phyloP scores from a whole-genome alignment of 2,113 vertebrate genomes.

The Syrmaticus mikado region DNA sequence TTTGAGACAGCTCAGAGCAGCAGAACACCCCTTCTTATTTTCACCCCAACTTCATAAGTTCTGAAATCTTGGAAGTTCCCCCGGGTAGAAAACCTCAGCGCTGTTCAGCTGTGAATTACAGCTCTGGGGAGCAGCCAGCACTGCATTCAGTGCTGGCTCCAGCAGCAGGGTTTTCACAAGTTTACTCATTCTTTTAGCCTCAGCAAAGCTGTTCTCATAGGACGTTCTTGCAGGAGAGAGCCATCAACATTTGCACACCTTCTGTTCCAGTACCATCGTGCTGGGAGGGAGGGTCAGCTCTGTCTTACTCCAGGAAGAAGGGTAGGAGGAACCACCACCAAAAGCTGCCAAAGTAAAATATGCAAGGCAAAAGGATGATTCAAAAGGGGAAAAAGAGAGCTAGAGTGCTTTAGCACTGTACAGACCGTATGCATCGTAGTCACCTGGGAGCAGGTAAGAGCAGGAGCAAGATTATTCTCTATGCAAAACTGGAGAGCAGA shows the following conservation, averaged over 20 bases:
- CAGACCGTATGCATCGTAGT: background rate
- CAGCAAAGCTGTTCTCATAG: background rate
- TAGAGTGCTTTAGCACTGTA: background rate
- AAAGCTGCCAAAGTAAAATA: background rate
- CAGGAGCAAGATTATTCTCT: background rate
- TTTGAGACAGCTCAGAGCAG: background rate
- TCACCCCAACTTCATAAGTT: background rate
- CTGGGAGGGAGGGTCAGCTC: background rate
- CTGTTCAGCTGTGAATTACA: background rate
- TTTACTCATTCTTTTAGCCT: background rate
- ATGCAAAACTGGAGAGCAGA: background rate
- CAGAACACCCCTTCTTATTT: background rate
- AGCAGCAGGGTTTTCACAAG: background rate
- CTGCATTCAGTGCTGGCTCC: background rate
- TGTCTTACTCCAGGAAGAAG: background rate
- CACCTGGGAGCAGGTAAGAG: background rate
- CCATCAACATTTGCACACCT: accelerated
- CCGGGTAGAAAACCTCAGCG: background rate
- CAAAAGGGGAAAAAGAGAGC: background rate
- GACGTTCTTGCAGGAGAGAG: background rate
- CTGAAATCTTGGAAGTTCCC: background rate
- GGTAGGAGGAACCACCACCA: background rate
- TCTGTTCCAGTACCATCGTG: background rate
- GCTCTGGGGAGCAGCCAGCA: background rate
- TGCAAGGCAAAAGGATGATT: background rate